These are phyloP conservation scores for Zaprionus tsacasi DNA, from an alignment of 1,140 invertebrate genomes.

Conservation along the genomic window DNA sequence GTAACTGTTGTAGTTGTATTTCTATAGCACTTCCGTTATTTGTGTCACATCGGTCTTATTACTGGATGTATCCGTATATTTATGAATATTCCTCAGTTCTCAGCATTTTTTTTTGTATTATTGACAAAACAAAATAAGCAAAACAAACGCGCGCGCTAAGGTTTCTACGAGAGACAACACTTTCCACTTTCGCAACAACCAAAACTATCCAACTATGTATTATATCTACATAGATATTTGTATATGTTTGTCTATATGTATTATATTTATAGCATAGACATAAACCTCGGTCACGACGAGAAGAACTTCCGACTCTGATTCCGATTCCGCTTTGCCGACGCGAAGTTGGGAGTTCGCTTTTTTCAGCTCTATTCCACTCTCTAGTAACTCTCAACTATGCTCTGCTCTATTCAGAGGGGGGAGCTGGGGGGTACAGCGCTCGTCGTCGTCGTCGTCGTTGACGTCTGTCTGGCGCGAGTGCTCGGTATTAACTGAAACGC, in stretches of 20 bases:
- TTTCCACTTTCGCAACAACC: constrained; percentile 74
- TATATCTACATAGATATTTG: constrained; percentile 14
- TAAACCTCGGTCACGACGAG: constrained; percentile 72
- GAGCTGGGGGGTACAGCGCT: not conserved
- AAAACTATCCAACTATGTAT: constrained; percentile 41
- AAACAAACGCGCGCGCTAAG: constrained; percentile 57
- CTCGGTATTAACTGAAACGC: constrained; percentile 75
- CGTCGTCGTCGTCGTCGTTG: constrained; percentile 30
- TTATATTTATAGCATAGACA: constrained; percentile 44
- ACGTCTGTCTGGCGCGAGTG: constrained; percentile 62
- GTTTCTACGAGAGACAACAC: constrained; percentile 72
- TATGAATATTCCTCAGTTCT: constrained; percentile 28
- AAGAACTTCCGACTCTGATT: constrained; percentile 71
- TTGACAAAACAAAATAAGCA: constrained; percentile 71
- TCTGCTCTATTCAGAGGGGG: constrained; percentile 4
- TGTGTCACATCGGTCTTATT: constrained; percentile 45
- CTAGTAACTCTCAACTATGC: constrained; percentile 16
- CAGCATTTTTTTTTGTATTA: constrained; percentile 48
- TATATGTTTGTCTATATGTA: constrained; percentile 34
- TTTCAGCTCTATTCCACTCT: constrained; percentile 35
- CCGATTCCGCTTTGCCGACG: constrained; percentile 31
- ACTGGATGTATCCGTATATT: constrained; percentile 22
- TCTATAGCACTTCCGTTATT: constrained; percentile 70
- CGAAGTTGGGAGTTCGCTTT: constrained; percentile 46
- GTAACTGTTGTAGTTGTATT: constrained; percentile 42